These are phyloP conservation scores for Calcarius lapponicus DNA, from an alignment of 2,797 vertebrate genomes.

Conservation along the genomic window DNA sequence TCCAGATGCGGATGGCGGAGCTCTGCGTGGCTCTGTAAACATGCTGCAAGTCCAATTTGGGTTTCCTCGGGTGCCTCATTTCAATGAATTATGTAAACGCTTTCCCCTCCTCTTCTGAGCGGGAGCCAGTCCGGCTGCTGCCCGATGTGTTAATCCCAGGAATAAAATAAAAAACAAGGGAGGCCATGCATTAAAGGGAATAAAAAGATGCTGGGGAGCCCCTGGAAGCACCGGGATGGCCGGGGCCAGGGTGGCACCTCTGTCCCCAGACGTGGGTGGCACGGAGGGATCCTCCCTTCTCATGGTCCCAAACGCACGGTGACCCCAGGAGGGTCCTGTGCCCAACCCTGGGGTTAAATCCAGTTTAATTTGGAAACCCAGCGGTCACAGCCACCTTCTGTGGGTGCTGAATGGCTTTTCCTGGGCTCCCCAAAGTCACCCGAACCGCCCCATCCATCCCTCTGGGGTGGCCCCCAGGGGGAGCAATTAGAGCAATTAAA, in stretches of 20 bases:
- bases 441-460: accelerated
- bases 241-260: not conserved
- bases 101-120: constrained; percentile 55
- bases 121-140: constrained; percentile 35
- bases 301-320: accelerated
- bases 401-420: accelerated
- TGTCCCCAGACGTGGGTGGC: not conserved
- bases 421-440: accelerated
- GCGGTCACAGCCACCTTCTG: too few relatives aligned
- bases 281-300: not conserved
- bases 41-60: constrained; percentile 52
- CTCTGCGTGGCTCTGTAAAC: constrained; percentile 43
- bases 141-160: constrained; percentile 29
- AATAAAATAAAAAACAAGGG: not conserved
- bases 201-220: not conserved
- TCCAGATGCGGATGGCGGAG: constrained; percentile 32
- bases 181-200: not conserved
- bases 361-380: accelerated
- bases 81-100: constrained; percentile 52
- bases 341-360: not conserved
- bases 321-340: not conserved
- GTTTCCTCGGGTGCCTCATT: constrained; percentile 56
- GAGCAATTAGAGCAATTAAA: not conserved
- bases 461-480: not conserved
- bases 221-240: not conserved